Evolutionary conservation across 92 coral and sea anemone species (phyloP).

Genomic region (Bergia puertoricense): DNA sequence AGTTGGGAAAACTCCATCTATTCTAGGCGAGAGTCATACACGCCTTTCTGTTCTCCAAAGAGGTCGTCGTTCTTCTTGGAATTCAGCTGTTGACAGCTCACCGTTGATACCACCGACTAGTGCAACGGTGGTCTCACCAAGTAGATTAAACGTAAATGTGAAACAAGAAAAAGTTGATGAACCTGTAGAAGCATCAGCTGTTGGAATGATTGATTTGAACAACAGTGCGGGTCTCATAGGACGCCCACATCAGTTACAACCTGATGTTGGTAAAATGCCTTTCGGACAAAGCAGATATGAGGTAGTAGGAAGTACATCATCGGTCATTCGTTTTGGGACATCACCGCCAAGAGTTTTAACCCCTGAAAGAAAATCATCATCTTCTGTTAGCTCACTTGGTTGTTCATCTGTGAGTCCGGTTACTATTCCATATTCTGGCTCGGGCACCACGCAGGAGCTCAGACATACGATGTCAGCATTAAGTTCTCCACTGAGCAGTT

Average conservation of each 20-base stretch:
- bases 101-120: not conserved
- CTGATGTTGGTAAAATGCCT: conserved; percentile 4
- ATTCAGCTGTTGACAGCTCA: not conserved
- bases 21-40: not conserved
- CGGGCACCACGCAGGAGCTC: not conserved
- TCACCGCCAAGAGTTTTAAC: conserved; percentile 23
- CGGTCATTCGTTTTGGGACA: conserved; percentile 41
- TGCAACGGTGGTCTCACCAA: not conserved
- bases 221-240: conserved; percentile 69
- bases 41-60: not conserved
- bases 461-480: not conserved
- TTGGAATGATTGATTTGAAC: conserved; percentile 85
- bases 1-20: not conserved
- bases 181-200: conserved; percentile 17
- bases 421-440: conserved; percentile 6
- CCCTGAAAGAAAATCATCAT: conserved; percentile 5
- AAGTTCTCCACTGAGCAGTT: not conserved
- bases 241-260: conserved; percentile 53
- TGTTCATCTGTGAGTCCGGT: conserved; percentile 19
- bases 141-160: not conserved
- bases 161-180: conserved; percentile 1
- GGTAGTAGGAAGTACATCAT: not conserved
- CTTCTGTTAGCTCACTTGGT: conserved; percentile 23
- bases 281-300: conserved; percentile 5
- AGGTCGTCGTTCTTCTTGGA: conserved; percentile 37